Percentiles rank a stretch among this genome's conserved stretches.
These are phyloP conservation scores for Calyptommatus sinebrachiatus DNA, from an alignment of 2,113 vertebrate genomes.

Conservation along the genomic window DNA sequence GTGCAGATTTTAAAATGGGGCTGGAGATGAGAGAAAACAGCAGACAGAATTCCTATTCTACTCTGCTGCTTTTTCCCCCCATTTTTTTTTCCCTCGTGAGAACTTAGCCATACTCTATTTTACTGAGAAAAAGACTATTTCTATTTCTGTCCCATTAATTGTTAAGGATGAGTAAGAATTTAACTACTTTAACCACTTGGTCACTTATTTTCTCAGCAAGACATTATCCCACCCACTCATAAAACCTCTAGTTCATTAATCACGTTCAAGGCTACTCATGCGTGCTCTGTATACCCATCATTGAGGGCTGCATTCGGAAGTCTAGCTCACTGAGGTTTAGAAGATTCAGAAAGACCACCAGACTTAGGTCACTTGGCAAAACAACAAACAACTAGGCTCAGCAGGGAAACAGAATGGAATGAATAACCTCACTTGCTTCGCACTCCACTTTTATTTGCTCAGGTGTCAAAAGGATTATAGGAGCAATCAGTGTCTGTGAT, in stretches of 20 bases:
- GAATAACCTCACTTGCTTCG: background rate
- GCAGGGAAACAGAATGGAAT: conserved; percentile 16
- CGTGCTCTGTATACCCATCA: background rate
- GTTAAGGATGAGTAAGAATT: background rate
- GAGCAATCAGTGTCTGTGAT: background rate
- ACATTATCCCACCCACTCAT: background rate
- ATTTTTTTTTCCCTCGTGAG: no score
- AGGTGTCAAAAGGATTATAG: conserved; percentile 11
- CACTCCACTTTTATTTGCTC: background rate
- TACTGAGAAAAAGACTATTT: background rate
- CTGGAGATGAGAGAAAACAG: no score
- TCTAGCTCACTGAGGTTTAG: background rate
- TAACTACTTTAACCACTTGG: background rate
- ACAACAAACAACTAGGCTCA: conserved; percentile 26
- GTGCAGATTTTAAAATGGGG: no score
- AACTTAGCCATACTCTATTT: background rate
- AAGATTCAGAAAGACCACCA: conserved; percentile 10
- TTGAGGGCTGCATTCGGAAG: background rate
- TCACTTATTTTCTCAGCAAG: background rate
- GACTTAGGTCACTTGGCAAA: conserved; percentile 6
- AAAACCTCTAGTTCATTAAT: background rate
- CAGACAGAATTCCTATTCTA: no score
- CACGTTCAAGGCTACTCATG: background rate
- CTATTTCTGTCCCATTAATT: background rate
- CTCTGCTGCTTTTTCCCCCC: no score